Evolutionary conservation across 2,797 vertebrate species (phyloP), one percentile per base, ranked within the genome.

Genomic region (Tamandua tetradactyla): DNA sequence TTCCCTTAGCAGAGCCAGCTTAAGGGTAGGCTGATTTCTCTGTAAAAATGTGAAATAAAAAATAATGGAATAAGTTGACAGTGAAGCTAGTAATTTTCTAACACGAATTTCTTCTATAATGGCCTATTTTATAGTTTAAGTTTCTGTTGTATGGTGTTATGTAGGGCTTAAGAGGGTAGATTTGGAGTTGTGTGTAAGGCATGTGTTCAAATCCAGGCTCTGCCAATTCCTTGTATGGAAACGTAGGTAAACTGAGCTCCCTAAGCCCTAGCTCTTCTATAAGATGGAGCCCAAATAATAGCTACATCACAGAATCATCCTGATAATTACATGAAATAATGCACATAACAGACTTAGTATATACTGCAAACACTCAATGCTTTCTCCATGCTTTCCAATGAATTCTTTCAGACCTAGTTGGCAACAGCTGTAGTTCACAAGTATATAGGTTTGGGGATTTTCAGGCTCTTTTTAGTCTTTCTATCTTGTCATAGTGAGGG

Each of bases 21-120:
- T 90, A 64, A 86, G 52, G 30, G 83, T 59, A 89, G 72, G 23
- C 82, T 80, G 90, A 78, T 78, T 84, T 93, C 88, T 95, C 57
- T 40, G 75, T n/a, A 71, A 89, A 91, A 85, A 84, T 42, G 49
- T 27, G 64, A 93, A 88, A 66, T 74, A 79, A 74, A 47, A 95
- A 89, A 92, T 69, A 95, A 87, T 37, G 81, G 92, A 37, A 81
- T 83, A 93, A 52, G 47, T 83, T 96, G 88, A 95, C 78, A 93
- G 85, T 1, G 68, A 93, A 71, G 80, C 37, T 84, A 44, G 42
- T 42, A 83, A 83, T 94, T 87, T 75, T 44, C 37, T 66, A 44
- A 69, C 57, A 89, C 40, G 87, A 93, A 85, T 79, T 57, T 3
- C 40, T 93, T 86, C 87, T 44, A 35, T 79, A 89, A 47, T 89